Evolutionary conservation across 2,113 vertebrate species (phyloP).

Genomic region (Panthera uncia): DNA sequence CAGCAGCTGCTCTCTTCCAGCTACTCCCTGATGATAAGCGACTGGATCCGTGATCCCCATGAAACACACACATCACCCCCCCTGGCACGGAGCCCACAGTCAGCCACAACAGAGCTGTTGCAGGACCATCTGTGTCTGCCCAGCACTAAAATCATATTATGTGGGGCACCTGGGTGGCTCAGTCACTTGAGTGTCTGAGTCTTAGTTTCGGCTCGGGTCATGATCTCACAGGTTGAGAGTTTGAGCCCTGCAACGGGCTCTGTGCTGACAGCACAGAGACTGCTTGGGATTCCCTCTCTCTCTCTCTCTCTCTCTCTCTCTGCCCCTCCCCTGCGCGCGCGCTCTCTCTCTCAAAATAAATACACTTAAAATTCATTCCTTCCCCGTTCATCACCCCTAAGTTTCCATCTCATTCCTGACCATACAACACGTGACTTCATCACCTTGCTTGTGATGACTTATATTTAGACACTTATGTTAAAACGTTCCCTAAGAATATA

Average conservation of each 20-base stretch:
- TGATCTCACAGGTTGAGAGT: no score
- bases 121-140: no score
- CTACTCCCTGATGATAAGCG: background rate
- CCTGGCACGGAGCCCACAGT: background rate
- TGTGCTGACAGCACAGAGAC: no score
- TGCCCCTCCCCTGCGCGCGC: no score
- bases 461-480: background rate
- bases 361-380: background rate
- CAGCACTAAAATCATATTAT: background rate
- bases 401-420: background rate
- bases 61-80: background rate
- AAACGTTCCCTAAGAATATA: background rate
- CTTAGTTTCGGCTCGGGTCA: no score
- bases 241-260: no score
- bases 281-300: no score
- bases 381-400: background rate
- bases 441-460: background rate
- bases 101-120: background rate
- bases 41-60: background rate
- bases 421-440: background rate
- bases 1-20: background rate
- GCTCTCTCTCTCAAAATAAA: no score
- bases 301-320: no score
- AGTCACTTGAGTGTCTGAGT: no score
- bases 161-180: no score